Conservation (phyloP, 1,140 invertebrate genomes). For the Belonocnema kinseyi region DNA sequence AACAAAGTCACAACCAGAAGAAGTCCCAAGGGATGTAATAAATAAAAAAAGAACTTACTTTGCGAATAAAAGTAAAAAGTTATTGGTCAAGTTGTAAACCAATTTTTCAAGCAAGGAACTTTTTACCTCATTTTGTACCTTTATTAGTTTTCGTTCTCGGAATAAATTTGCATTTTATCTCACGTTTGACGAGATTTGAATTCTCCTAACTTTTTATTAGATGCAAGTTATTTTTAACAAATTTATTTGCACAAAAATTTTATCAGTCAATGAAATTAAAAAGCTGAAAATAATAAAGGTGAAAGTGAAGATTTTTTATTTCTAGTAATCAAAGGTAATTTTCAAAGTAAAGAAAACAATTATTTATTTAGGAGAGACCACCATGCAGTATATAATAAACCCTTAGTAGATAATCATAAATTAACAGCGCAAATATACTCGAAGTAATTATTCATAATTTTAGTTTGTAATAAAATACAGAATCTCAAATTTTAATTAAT, state of each 20-base stretch:
- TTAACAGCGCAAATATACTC: no score
- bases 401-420: no score
- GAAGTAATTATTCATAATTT: no score
- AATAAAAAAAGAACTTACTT: not conserved
- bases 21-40: not conserved
- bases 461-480: no score
- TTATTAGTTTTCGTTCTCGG: not conserved
- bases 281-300: not conserved
- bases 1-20: not conserved
- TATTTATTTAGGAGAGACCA: no score
- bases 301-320: no score
- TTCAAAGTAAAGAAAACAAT: no score
- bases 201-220: slow-evolving; percentile 8
- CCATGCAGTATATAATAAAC: no score
- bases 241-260: not conserved
- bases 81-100: not conserved
- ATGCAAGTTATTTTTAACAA: not conserved
- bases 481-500: no score
- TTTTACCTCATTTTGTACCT: not conserved
- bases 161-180: slow-evolving; percentile 1
- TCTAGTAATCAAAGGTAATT: no score
- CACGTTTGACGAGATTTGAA: not conserved
- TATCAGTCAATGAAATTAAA: not conserved
- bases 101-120: not conserved
- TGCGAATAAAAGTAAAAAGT: not conserved